phyloP scores from a whole-genome alignment of 2,113 vertebrate species.

The Embiotoca jacksoni region DNA sequence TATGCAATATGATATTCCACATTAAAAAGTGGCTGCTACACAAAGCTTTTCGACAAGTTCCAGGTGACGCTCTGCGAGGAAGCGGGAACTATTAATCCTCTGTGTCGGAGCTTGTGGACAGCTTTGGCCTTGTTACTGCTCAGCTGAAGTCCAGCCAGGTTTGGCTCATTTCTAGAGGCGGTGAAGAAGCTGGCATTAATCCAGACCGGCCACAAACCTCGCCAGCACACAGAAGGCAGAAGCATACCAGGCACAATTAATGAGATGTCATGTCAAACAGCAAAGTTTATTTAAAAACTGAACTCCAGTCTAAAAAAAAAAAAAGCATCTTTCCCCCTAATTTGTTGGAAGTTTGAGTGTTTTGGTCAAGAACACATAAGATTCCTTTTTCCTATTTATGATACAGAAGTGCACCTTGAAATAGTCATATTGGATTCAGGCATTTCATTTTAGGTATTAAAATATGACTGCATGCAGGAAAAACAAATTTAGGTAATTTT shows the following conservation, averaged over 20 bases:
- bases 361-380: neutral
- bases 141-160: slow-evolving; percentile 61
- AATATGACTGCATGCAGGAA: neutral
- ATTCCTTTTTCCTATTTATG: neutral
- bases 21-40: slow-evolving; percentile 12
- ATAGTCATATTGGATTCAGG: neutral
- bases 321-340: neutral
- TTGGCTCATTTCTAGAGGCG: slow-evolving; percentile 59
- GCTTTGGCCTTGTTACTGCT: slow-evolving; percentile 56
- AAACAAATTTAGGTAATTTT: neutral
- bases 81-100: slow-evolving; percentile 59
- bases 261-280: slow-evolving; percentile 32
- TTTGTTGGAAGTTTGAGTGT: neutral
- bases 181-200: slow-evolving; percentile 53
- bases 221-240: slow-evolving; percentile 9
- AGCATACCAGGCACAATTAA: slow-evolving; percentile 32
- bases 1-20: neutral
- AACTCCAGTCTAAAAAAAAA: neutral
- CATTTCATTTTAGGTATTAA: neutral
- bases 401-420: neutral
- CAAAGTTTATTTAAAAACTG: slow-evolving; percentile 11
- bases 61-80: slow-evolving; percentile 44
- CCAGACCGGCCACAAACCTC: slow-evolving; percentile 60
- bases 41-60: slow-evolving; percentile 31
- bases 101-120: slow-evolving; percentile 57